Percentiles rank a stretch among this genome's conserved stretches.
Evolutionary conservation across 2,113 vertebrate species (phyloP).

Genomic region (Camelus bactrianus): DNA sequence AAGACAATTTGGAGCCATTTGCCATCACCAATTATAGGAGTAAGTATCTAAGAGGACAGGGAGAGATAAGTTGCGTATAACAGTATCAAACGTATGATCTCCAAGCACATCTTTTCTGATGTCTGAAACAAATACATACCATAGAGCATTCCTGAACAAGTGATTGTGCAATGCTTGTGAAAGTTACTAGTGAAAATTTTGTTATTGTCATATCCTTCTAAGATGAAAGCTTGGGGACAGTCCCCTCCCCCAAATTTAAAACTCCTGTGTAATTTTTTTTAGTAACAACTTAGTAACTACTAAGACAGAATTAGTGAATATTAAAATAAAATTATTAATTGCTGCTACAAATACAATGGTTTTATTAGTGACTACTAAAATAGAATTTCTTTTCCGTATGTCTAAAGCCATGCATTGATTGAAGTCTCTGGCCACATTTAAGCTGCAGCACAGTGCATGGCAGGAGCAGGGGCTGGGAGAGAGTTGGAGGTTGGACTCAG

Average conservation of each 20-base stretch:
- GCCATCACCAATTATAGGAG: neutral
- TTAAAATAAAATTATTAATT: neutral
- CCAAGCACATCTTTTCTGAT: neutral
- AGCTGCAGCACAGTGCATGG: neutral
- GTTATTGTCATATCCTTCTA: neutral
- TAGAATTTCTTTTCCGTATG: neutral
- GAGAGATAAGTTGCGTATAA: neutral
- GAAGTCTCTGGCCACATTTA: neutral
- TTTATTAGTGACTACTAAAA: constrained; percentile 8
- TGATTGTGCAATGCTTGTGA: neutral
- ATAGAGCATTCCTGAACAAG: neutral
- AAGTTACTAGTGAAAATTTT: neutral
- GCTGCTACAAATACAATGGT: neutral
- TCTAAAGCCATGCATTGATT: neutral
- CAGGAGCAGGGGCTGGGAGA: neutral
- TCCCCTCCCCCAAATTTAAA: neutral
- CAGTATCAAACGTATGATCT: neutral
- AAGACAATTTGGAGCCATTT: neutral
- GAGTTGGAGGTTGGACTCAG: neutral
- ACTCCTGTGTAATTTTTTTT: neutral
- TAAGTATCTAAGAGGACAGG: neutral
- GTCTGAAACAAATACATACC: neutral
- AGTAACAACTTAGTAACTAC: neutral
- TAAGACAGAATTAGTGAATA: neutral
- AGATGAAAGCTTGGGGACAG: neutral